These are phyloP conservation scores for Agriopis marginaria DNA, from an alignment of 2,888 invertebrate genomes.

Conservation along the genomic window DNA sequence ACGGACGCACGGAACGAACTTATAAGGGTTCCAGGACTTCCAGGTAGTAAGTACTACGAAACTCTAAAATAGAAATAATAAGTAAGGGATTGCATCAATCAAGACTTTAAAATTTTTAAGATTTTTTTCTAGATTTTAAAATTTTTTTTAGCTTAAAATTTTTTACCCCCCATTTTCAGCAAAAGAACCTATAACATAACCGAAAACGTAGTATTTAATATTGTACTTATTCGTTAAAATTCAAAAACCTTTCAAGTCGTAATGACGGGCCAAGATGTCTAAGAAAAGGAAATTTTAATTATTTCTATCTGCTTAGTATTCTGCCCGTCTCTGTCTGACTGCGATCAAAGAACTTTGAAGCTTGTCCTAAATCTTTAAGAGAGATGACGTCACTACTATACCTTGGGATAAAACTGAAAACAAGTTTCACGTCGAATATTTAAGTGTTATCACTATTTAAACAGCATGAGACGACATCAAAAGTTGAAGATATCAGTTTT, in stretches of 20 bases:
- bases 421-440: conserved; percentile 4
- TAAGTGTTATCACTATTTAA: not conserved
- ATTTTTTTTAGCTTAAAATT: too few relatives aligned
- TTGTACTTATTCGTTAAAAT: conserved; percentile 17
- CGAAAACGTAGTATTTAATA: not conserved
- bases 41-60: too few relatives aligned
- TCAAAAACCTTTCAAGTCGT: conserved; percentile 23
- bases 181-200: not conserved
- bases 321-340: conserved; percentile 23
- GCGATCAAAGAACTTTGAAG: conserved; percentile 29
- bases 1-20: too few relatives aligned
- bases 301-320: conserved; percentile 39
- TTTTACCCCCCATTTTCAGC: not conserved
- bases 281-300: conserved; percentile 41
- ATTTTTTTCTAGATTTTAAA: too few relatives aligned
- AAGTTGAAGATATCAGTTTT: not conserved
- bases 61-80: too few relatives aligned
- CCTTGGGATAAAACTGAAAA: not conserved
- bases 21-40: too few relatives aligned
- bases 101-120: too few relatives aligned
- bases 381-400: conserved; percentile 13
- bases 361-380: conserved; percentile 22
- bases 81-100: too few relatives aligned
- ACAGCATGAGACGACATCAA: not conserved
- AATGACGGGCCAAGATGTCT: conserved; percentile 22